These are phyloP conservation scores for Cossypha niveicapilla DNA, from an alignment of 2,797 vertebrate species.

Conservation along the genomic window DNA sequence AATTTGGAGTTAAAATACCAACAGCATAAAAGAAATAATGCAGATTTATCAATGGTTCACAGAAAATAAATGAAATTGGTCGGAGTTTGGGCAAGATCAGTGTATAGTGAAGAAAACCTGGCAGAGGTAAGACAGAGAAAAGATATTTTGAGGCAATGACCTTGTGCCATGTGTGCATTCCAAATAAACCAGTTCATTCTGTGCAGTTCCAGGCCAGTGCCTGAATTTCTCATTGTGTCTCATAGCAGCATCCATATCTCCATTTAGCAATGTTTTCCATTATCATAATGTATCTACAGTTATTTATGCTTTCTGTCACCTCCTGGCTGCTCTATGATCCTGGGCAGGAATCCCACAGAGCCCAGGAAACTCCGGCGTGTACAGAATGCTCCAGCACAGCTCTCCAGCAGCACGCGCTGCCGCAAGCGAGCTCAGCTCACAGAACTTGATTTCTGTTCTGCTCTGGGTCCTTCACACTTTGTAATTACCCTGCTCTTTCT, in stretches of 20 bases:
- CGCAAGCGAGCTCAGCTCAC: rapidly evolving
- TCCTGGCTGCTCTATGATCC: background rate
- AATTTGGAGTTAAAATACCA: background rate
- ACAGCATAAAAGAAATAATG: background rate
- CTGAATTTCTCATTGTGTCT: background rate
- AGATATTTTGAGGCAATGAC: background rate
- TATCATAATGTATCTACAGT: background rate
- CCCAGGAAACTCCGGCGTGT: background rate
- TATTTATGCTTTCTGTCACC: background rate
- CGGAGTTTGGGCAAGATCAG: background rate
- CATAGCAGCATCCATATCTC: background rate
- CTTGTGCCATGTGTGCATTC: background rate
- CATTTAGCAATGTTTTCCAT: background rate
- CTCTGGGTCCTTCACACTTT: background rate
- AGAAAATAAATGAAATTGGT: background rate
- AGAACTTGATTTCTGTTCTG: background rate
- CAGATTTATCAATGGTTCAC: background rate
- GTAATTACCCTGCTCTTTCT: background rate
- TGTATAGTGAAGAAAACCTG: background rate
- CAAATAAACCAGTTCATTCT: background rate
- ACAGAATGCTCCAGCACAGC: rapidly evolving
- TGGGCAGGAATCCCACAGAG: background rate
- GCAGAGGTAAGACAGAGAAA: background rate
- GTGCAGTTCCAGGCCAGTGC: background rate
- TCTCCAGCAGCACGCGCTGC: background rate